These are phyloP conservation scores for Planococcus citri DNA, from an alignment of 1,140 invertebrate species.

Conservation along the genomic window DNA sequence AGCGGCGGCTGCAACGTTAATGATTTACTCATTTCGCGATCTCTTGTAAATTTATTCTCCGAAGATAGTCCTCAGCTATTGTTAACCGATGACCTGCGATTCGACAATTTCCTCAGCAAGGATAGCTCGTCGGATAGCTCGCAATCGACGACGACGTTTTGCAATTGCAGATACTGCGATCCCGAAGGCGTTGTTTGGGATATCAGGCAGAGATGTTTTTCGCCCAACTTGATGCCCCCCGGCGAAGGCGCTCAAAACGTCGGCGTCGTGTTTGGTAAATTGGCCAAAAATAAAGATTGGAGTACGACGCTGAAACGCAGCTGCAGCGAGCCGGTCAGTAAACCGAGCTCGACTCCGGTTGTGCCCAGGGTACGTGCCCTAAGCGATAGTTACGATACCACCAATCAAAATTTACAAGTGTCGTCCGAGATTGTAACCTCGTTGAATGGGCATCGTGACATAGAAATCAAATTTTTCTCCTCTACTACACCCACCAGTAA, in stretches of 20 bases:
- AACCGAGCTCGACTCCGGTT: conserved; percentile 26
- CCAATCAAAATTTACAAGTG: conserved; percentile 37
- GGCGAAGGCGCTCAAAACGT: conserved; percentile 29
- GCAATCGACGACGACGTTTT: conserved; percentile 37
- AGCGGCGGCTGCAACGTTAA: not conserved
- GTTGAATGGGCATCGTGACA: conserved; percentile 56
- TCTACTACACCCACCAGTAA: conserved; percentile 23
- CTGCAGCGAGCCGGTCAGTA: conserved; percentile 29
- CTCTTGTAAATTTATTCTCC: not conserved
- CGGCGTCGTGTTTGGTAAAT: conserved; percentile 28
- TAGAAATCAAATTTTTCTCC: conserved; percentile 64
- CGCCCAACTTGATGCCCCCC: conserved; percentile 37
- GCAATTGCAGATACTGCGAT: conserved; percentile 67
- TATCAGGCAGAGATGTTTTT: conserved; percentile 42
- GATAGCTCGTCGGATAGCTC: not conserved
- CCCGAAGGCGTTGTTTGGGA: conserved; percentile 64
- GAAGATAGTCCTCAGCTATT: not conserved
- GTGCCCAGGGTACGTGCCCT: conserved; percentile 28
- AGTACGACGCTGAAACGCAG: conserved; percentile 22
- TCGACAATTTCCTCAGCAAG: not conserved
- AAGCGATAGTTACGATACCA: not conserved
- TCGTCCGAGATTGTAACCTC: conserved; percentile 65
- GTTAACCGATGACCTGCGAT: not conserved
- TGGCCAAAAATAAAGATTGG: conserved; percentile 18
- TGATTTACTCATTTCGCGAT: not conserved